Evolutionary conservation across 2,888 invertebrate genomes (phyloP), one percentile per base, ranked within the genome.

Genomic region (Ceraclea dissimilis): DNA sequence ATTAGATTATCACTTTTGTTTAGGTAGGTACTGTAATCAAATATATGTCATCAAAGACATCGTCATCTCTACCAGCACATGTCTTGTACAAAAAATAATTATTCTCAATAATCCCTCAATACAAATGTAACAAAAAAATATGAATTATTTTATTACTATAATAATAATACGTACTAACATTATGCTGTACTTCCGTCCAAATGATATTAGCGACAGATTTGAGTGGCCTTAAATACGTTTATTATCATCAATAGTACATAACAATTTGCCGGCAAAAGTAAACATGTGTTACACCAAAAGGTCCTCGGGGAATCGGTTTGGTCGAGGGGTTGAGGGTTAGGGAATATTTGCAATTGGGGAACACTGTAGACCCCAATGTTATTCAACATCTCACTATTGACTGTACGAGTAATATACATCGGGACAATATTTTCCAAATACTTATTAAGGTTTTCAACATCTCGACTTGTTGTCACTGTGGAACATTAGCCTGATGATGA

Each of bases 241-340:
- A 60, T 60, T 60, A 58, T 52, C 56, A 53, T 52, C 60, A 50
- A 57, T 58, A 57, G 55, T 55, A 56, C 49, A 58, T 44, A 52
- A 57, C 55, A 58, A 57, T 58, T 60, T 58, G 55, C 52, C 52
- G 33, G 54, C 55, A 51, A 56, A 55, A 58, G 54, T 57, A 59
- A 59, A 59, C 59, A 59, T 59, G 59, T 59, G 60, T 52, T 56
- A 22, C 39, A 39, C 46, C 31, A 47, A 58, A 47, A 51, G 50
- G 60, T 21, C 31, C 52, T 20, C 47, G n/a, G n/a, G 46, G 52
- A 46, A 47, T 17, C 20, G 49, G 26, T 21, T 26, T 17, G 49
- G 31, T 26, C 10, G 26, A 49, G 26, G 49, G 26, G 26, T 49
- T 26, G 26, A 22, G 2, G 20, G 33, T 39, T n/a, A 39, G 16